Base-by-base conservation (phyloP, 2,113 vertebrate genomes). In the Clinocottus analis region DNA sequence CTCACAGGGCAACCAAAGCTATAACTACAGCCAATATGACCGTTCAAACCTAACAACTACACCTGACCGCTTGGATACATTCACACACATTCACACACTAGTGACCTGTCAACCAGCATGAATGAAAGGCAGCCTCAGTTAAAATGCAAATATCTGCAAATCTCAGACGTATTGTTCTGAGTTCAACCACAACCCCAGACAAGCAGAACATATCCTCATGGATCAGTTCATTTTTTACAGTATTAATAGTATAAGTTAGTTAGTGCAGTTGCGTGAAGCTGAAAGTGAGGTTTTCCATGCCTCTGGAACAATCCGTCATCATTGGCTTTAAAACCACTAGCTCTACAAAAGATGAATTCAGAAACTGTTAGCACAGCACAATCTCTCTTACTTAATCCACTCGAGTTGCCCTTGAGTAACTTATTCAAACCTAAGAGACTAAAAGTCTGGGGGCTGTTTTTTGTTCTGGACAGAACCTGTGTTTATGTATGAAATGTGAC, bases 291-390 rank as follows among this genome's bases (percentile, higher is more conserved):
- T 16, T 49, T 23, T 23, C 16, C 16, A 59, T 60, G 58, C 11
- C 14, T 72, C 29, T 76, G 56, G 33, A 59, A 60, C 56, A 45
- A 80, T 69, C 58, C 0, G 35, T 77, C 77, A 67, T 66, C 59
- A 51, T 67, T 8, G 31, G 61, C 23, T 79, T 68, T 67, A 58
- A 82, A 83, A 72, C 61, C 62, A 55, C 61, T n/a, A 23, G 14
- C 51, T 16, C 72, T 47, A 53, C 58, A 9, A 72, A 37, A 51
- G 61, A 71, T 72, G 61, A 72, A 33, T 58, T 67, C 70, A 79
- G 60, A 70, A 78, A 65, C n/a, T 78, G 80, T 71, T 25, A 56
- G 5, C 35, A 62, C 33, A 66, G 37, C 61, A 58, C 27, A 25
- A 1, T 21, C 19, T 71, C 27, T 35, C 47, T 61, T 71, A 53